Conservation (phyloP, 2,113 vertebrate species). For the Ceyx cyanopectus region DNA sequence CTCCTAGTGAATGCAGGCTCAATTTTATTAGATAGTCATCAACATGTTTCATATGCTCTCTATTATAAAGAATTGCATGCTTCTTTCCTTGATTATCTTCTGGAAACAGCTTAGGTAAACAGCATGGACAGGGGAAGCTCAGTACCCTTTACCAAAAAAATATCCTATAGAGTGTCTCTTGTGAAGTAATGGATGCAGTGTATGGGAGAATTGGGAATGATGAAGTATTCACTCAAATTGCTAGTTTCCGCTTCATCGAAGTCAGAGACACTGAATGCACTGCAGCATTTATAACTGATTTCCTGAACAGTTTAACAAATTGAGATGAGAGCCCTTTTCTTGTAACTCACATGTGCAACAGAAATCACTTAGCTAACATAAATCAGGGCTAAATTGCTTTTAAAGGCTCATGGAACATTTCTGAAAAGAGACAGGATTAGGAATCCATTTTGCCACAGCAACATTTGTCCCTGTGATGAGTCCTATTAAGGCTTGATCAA, state of each 20-base stretch:
- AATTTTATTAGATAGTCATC: conserved; percentile 9
- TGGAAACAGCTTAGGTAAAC: conserved; percentile 6
- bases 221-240: conserved; percentile 52
- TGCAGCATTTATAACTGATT: conserved; percentile 51
- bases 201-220: conserved; percentile 16
- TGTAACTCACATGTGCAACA: conserved; percentile 62
- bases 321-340: conserved; percentile 57
- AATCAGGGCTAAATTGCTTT: conserved; percentile 63
- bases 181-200: background rate
- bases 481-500: conserved; percentile 51
- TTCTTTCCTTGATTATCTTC: conserved; percentile 32
- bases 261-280: conserved; percentile 42
- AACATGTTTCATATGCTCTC: conserved; percentile 4
- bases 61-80: background rate
- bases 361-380: conserved; percentile 58
- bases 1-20: background rate
- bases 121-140: background rate
- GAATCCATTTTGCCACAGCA: conserved; percentile 36
- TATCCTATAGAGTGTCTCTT: background rate
- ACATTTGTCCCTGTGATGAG: conserved; percentile 32
- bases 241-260: conserved; percentile 41
- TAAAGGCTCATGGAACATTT: conserved; percentile 60
- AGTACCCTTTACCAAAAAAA: background rate
- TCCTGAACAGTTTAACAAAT: conserved; percentile 55
- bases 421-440: conserved; percentile 58